A percentile compares a stretch with the other conserved stretches of the same genome.
These are phyloP conservation scores for Donacobius atricapilla DNA, from an alignment of 2,113 vertebrate species.

Conservation along the genomic window DNA sequence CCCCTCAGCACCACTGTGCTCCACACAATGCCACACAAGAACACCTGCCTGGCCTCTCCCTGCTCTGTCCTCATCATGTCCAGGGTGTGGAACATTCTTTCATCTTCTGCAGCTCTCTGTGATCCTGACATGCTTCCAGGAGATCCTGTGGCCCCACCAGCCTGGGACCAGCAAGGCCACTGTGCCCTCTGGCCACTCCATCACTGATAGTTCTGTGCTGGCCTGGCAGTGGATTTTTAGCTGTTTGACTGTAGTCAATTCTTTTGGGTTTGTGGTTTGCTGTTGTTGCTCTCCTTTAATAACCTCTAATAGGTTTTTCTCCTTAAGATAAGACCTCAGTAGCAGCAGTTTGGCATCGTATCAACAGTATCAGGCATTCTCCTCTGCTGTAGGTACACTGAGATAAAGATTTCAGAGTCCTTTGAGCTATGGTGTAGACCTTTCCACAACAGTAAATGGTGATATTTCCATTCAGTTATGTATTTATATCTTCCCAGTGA, in stretches of 20 bases:
- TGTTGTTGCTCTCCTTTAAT: slow-evolving; percentile 1
- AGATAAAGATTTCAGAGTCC: slow-evolving; percentile 17
- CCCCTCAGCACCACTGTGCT: not conserved
- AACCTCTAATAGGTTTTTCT: slow-evolving; percentile 7
- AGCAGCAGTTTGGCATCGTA: not conserved
- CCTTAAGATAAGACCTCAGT: not conserved
- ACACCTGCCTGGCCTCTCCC: not conserved
- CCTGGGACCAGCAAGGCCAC: not conserved
- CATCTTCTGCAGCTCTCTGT: not conserved
- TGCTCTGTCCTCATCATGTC: not conserved
- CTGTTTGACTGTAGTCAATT: not conserved
- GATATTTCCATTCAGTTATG: slow-evolving; percentile 29
- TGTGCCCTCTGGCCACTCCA: not conserved
- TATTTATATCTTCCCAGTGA: slow-evolving; percentile 45
- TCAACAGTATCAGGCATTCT: not conserved
- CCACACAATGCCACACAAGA: not conserved
- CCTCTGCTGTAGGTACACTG: not conserved
- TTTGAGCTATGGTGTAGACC: slow-evolving; percentile 9
- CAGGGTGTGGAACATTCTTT: not conserved
- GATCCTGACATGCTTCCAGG: not conserved
- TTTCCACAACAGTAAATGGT: slow-evolving; percentile 2
- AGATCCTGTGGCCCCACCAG: not conserved
- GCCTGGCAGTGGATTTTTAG: rapidly evolving
- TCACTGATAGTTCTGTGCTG: not conserved
- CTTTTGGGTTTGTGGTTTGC: not conserved